A percentile compares a stretch with the other conserved stretches of the same genome.
Conservation (phyloP, 1,140 invertebrate genomes). For the Drosophila burlai region DNA sequence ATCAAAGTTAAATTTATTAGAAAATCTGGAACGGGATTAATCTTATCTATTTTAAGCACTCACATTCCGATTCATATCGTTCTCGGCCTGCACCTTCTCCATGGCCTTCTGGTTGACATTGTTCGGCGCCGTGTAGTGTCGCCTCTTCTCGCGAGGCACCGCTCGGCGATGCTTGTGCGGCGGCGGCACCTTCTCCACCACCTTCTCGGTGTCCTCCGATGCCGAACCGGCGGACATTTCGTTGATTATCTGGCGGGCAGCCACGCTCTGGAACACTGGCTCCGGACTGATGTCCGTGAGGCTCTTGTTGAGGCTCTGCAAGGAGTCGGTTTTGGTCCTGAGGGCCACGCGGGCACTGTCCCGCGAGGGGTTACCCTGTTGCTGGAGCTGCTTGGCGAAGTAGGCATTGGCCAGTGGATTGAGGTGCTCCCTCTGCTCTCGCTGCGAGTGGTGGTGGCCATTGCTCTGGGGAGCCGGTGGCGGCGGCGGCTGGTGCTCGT, state of each 20-base stretch:
- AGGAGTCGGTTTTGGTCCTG: constrained; percentile 80
- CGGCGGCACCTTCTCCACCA: constrained; percentile 83
- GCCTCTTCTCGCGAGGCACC: constrained; percentile 92
- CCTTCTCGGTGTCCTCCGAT: constrained; percentile 85
- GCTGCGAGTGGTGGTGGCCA: constrained; percentile 56
- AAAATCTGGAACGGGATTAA: too few species aligned
- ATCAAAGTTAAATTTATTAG: too few species aligned
- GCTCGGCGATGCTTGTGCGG: constrained; percentile 87
- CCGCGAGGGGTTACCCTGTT: constrained; percentile 67
- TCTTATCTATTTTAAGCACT: constrained; percentile 30
- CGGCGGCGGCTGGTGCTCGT: constrained; percentile 73
- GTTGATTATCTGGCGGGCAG: constrained; percentile 93
- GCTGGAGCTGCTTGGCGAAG: constrained; percentile 79
- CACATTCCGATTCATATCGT: constrained; percentile 87
- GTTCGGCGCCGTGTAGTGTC: constrained; percentile 95
- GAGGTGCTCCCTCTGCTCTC: constrained; percentile 67
- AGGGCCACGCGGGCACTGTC: constrained; percentile 74
- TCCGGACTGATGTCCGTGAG: constrained; percentile 81
- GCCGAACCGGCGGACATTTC: constrained; percentile 89
- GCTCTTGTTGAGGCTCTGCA: constrained; percentile 85
- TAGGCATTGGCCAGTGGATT: constrained; percentile 83
- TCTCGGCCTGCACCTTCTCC: constrained; percentile 87
- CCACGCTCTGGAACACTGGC: constrained; percentile 93
- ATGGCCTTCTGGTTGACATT: constrained; percentile 87
- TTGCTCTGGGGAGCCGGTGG: constrained; percentile 66